Conservation (phyloP, 1,140 invertebrate genomes). For the Caenorhabditis inopinata region DNA sequence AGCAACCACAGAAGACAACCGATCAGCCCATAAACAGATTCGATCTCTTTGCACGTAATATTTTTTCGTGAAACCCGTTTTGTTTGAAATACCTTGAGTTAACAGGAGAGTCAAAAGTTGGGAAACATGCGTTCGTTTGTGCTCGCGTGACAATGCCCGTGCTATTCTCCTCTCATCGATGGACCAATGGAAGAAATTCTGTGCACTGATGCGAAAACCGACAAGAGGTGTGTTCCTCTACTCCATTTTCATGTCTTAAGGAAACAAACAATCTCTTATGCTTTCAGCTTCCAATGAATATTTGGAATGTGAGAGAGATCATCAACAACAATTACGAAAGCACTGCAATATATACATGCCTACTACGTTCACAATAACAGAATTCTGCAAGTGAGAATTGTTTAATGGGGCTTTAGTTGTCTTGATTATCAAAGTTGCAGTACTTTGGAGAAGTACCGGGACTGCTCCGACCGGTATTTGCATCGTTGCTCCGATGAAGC, state of each 20-base stretch:
- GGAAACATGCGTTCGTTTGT: slow-evolving; percentile 15
- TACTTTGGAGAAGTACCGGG: not conserved
- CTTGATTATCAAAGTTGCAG: not conserved
- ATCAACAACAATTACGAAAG: slow-evolving; percentile 18
- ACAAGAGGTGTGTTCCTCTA: slow-evolving; percentile 5
- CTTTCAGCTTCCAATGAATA: slow-evolving; percentile 4
- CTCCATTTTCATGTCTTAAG: too few species aligned
- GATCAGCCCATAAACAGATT: slow-evolving; percentile 19
- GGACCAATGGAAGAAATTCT: slow-evolving; percentile 23
- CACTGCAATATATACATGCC: not conserved
- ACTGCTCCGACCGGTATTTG: not conserved
- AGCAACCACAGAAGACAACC: slow-evolving; percentile 3
- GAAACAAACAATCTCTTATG: not conserved
- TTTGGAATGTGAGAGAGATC: slow-evolving; percentile 15
- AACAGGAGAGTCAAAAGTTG: slow-evolving; percentile 9
- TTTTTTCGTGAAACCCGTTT: too few species aligned
- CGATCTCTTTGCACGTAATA: not conserved
- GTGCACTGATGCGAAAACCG: slow-evolving; percentile 27
- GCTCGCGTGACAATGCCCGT: slow-evolving; percentile 2
- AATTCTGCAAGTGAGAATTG: slow-evolving; percentile 1
- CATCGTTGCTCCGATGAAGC: slow-evolving; percentile 1
- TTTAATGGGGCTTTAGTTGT: not conserved
- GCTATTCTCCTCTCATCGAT: not conserved
- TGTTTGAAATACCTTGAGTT: not conserved
- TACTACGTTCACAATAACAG: slow-evolving; percentile 5